Conservation (phyloP, 2,888 invertebrate genomes). For the Lathronympha strigana region DNA sequence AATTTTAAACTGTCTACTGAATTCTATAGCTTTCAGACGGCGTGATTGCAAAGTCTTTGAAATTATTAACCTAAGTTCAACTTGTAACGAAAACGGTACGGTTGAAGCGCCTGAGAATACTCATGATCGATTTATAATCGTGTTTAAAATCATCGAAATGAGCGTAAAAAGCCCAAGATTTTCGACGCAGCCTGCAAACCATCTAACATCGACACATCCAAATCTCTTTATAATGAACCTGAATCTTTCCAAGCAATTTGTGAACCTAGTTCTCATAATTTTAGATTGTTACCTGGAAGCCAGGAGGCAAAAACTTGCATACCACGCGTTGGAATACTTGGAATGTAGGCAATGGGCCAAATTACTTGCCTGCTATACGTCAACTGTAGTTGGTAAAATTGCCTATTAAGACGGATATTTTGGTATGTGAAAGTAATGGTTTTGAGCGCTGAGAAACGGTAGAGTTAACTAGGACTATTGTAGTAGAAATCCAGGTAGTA, state of each 20-base stretch:
- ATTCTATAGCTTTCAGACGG: no score
- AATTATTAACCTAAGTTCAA: neutral
- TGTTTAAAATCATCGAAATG: neutral
- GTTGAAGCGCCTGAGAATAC: neutral
- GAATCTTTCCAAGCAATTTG: conserved; percentile 16
- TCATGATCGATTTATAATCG: conserved; percentile 14
- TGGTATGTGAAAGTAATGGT: conserved; percentile 35
- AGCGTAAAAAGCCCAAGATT: neutral
- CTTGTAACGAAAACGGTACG: neutral
- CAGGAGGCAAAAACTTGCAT: conserved; percentile 61
- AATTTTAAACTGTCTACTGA: no score
- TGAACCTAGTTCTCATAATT: conserved; percentile 46
- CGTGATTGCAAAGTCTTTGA: no score
- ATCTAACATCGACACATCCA: conserved; percentile 7
- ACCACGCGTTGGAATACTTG: conserved; percentile 64
- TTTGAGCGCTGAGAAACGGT: neutral
- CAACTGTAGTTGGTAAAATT: conserved; percentile 65
- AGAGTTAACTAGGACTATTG: conserved; percentile 3
- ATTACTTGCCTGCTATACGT: conserved; percentile 63
- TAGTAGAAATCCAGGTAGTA: neutral
- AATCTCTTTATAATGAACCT: conserved; percentile 37
- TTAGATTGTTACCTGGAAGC: conserved; percentile 64
- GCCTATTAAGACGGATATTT: conserved; percentile 48
- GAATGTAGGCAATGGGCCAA: conserved; percentile 75
- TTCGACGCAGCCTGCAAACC: neutral